Base-by-base conservation (phyloP, 2,888 invertebrate species). In the Crematogaster levior region DNA sequence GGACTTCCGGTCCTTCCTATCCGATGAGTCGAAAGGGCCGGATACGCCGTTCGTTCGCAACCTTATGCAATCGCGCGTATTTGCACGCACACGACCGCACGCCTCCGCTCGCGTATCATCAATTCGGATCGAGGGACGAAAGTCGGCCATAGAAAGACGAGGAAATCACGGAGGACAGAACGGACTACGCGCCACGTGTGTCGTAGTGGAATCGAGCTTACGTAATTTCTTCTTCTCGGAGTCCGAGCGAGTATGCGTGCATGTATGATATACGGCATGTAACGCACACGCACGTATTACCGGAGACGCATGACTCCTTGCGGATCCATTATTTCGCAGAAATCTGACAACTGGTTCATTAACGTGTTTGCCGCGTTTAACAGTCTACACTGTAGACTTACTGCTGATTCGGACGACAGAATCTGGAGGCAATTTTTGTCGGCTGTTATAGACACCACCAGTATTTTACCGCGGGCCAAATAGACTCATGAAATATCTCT, bases 1-100 rank as follows among this genome's bases (percentile, higher is more conserved):
- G 89, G 84, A 89, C 86, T 86, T 89, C 89, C 89, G 88, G 89
- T 83, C 84, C 85, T 89, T 85, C 89, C 85, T 87, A 53, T 61
- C 53, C 74, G 68, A 65, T 63, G 70, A 66, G 46, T 84, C 84
- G 82, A 89, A 86, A 89, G 89, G 86, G 86, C 89, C 88, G 89
- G 89, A 89, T 86, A 85, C 82, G 79, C 63, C 82, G 80, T 60
- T 63, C 83, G 80, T 37, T 65, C 83, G 83, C 84, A 82, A 79
- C 77, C 86, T 89, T 89, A 88, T 84, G 89, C 86, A 89, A 89
- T 58, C 82, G 81, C 65, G 61, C 74, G 88, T 65, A 84, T 74
- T 81, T 18, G 68, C 83, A 40, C 58, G 63, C 74, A 74, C 81
- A 61, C 61, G 61, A n/a, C 34, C 70, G 48, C 61, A 72, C 66